phyloP scores from a whole-genome alignment of 2,888 invertebrate genomes.

The Andrena praecox region DNA sequence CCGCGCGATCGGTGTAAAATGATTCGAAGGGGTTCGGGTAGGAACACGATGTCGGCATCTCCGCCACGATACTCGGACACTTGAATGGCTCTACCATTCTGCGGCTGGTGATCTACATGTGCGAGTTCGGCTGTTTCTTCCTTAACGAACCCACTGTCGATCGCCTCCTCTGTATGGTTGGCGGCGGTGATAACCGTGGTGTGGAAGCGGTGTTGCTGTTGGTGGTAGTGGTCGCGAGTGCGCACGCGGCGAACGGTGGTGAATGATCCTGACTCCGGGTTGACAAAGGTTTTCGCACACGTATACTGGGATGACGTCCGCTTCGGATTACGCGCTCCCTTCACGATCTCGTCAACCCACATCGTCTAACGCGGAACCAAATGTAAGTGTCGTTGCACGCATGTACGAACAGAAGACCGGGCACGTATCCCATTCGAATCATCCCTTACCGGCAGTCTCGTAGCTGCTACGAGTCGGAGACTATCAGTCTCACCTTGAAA shows the following conservation, averaged over 20 bases:
- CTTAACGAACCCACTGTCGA: conserved; percentile 12
- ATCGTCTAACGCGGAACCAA: conserved; percentile 77
- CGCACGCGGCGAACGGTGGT: conserved; percentile 69
- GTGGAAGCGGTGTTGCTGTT: conserved; percentile 46
- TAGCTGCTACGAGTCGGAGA: background rate
- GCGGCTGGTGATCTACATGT: conserved; percentile 33
- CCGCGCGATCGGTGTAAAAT: conserved; percentile 50
- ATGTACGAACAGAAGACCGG: background rate
- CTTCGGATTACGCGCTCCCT: conserved; percentile 76
- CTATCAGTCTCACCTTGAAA: background rate
- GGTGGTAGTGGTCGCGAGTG: conserved; percentile 67
- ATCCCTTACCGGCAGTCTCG: too few species aligned
- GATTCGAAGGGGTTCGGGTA: conserved; percentile 53
- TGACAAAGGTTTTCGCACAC: conserved; percentile 70
- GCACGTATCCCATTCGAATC: background rate
- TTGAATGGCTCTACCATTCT: conserved; percentile 35
- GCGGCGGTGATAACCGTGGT: conserved; percentile 15
- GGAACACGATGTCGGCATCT: conserved; percentile 57
- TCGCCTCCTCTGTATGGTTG: conserved; percentile 8
- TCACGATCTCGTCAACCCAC: conserved; percentile 74
- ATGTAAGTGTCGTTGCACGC: conserved; percentile 71
- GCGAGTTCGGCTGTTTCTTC: conserved; percentile 10
- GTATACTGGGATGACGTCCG: conserved; percentile 77
- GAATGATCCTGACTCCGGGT: conserved; percentile 72
- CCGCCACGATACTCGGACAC: conserved; percentile 69